These are phyloP conservation scores for Egretta garzetta DNA, from an alignment of 2,113 vertebrate species.

Conservation along the genomic window DNA sequence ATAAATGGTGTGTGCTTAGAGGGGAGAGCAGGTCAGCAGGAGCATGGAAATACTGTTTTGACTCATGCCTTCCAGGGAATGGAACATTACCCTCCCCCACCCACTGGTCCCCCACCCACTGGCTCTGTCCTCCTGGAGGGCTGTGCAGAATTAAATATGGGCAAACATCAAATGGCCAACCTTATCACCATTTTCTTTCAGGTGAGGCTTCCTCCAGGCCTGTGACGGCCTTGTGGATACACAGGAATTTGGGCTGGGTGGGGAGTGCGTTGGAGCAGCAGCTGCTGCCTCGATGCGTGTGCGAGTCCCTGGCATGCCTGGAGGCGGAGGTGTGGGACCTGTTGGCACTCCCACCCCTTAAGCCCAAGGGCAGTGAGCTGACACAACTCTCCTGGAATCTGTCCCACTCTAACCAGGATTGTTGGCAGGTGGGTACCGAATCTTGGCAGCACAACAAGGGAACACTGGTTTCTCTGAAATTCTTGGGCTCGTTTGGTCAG, in stretches of 20 bases:
- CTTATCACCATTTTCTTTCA: background rate
- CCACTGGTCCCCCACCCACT: background rate
- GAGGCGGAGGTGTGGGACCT: background rate
- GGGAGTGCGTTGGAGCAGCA: background rate
- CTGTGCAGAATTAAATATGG: background rate
- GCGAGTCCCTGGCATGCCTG: background rate
- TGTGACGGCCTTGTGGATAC: background rate
- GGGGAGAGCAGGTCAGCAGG: background rate
- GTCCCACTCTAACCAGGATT: background rate
- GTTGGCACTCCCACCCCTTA: background rate
- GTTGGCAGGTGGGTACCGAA: background rate
- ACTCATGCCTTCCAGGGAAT: background rate
- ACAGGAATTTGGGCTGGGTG: background rate
- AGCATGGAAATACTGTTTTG: background rate
- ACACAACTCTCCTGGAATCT: background rate
- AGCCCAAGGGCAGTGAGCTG: background rate
- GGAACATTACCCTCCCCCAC: background rate
- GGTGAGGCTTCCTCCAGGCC: background rate
- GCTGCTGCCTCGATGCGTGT: background rate
- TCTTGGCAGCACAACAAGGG: constrained; percentile 23
- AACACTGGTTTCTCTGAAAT: background rate
- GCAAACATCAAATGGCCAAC: background rate
- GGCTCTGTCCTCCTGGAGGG: background rate
- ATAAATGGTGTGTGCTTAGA: too few species aligned
- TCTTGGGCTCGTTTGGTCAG: background rate